A percentile compares a stretch with the other conserved stretches of the same genome.
phyloP scores from a whole-genome alignment of 2,888 invertebrate species.

The Stenodema calcarata region DNA sequence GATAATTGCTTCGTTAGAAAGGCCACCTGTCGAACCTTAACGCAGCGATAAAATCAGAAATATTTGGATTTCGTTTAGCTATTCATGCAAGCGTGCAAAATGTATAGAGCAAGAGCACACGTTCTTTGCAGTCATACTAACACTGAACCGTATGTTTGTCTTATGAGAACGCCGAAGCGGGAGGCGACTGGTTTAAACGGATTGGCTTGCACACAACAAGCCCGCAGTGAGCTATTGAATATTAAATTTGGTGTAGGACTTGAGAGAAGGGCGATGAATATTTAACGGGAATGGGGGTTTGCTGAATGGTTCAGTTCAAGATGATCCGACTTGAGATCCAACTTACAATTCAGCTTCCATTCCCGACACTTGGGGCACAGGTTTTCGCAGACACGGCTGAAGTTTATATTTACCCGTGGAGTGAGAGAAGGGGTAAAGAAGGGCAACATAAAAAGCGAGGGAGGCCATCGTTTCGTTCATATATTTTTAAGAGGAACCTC shows the following conservation, averaged over 20 bases:
- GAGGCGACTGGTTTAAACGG: constrained; percentile 20
- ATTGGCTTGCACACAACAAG: constrained; percentile 34
- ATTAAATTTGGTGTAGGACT: constrained; percentile 37
- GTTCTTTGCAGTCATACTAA: not conserved
- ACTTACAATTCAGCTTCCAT: constrained; percentile 36
- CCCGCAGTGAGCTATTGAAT: constrained; percentile 43
- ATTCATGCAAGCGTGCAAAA: not conserved
- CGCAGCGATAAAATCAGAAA: no score
- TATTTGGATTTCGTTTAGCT: no score
- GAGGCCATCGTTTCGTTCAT: not conserved
- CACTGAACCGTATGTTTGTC: constrained; percentile 13
- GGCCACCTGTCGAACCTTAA: no score
- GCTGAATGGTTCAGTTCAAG: constrained; percentile 35
- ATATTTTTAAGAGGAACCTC: not conserved
- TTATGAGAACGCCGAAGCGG: not conserved
- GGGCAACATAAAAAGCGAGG: not conserved
- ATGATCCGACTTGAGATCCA: constrained; percentile 35
- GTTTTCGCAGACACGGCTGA: not conserved
- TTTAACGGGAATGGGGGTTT: constrained; percentile 31
- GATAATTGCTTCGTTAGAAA: no score
- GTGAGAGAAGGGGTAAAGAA: not conserved
- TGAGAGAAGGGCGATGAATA: constrained; percentile 39
- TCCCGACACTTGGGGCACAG: constrained; percentile 15
- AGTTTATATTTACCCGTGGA: not conserved
- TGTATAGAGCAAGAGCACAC: not conserved